These are phyloP conservation scores for Cosmorhoe ocellata DNA, from an alignment of 2,888 invertebrate genomes.

Conservation along the genomic window DNA sequence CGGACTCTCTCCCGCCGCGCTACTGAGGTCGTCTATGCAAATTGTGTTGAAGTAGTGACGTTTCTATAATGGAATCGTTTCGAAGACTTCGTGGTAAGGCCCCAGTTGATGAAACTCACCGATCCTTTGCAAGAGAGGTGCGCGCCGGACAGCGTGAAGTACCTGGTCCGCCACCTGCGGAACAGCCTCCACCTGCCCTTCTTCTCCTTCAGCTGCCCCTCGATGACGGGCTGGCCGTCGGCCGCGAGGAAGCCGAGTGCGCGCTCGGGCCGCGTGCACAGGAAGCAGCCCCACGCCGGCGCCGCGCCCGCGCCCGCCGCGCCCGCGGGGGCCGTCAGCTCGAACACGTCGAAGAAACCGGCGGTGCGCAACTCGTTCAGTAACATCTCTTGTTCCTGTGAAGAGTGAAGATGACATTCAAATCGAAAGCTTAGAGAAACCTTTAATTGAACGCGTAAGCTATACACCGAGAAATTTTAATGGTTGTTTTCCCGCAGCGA, in stretches of 20 bases:
- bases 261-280: conserved; percentile 96
- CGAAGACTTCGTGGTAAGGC: too few species aligned
- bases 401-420: background rate
- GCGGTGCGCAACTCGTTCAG: conserved; percentile 92
- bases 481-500: too few species aligned
- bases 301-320: conserved; percentile 35
- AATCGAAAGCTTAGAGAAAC: too few species aligned
- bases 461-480: too few species aligned
- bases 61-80: too few species aligned
- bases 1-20: too few species aligned
- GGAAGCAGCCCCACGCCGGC: conserved; percentile 92
- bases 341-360: conserved; percentile 96
- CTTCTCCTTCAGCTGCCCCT: conserved; percentile 70
- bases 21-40: too few species aligned
- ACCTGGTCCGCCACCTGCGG: conserved; percentile 95
- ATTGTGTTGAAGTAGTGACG: too few species aligned
- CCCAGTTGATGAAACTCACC: conserved; percentile 76
- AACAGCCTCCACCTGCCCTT: conserved; percentile 91
- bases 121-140: conserved; percentile 86
- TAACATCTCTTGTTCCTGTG: conserved; percentile 92
- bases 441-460: too few species aligned
- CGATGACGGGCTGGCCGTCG: conserved; percentile 93
- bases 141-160: conserved; percentile 96
- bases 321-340: conserved; percentile 74
- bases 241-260: conserved; percentile 91